Conservation (phyloP, 2,797 vertebrate species). For the Diplodus sargus region DNA sequence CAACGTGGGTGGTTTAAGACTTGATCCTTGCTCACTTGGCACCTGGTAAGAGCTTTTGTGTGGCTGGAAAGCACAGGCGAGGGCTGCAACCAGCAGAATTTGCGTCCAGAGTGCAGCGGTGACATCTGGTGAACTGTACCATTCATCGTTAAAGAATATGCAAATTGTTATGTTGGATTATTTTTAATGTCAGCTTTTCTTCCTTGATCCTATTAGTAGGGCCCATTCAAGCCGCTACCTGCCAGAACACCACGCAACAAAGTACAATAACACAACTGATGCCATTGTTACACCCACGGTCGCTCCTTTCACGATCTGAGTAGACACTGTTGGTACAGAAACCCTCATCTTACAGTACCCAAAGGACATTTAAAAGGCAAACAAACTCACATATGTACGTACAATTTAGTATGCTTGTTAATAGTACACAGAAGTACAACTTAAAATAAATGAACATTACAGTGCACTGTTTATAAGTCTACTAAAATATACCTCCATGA, state of each 20-base stretch:
- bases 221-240: slow-evolving; percentile 67
- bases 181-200: slow-evolving; percentile 79
- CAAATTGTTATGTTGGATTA: slow-evolving; percentile 81
- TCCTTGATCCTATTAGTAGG: slow-evolving; percentile 81
- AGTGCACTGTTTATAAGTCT: too few species aligned
- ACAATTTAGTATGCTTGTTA: too few species aligned
- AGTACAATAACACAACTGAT: slow-evolving; percentile 71
- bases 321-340: slow-evolving; percentile 40
- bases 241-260: slow-evolving; percentile 66
- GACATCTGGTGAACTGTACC: slow-evolving; percentile 80
- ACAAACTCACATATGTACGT: too few species aligned
- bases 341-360: slow-evolving; percentile 4
- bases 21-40: slow-evolving; percentile 74
- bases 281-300: slow-evolving; percentile 69
- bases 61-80: slow-evolving; percentile 57
- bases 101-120: slow-evolving; percentile 74
- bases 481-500: too few species aligned
- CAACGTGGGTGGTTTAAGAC: slow-evolving; percentile 65
- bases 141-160: slow-evolving; percentile 80
- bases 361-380: too few species aligned
- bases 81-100: slow-evolving; percentile 56
- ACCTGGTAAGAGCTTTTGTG: slow-evolving; percentile 67
- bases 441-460: too few species aligned
- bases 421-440: too few species aligned
- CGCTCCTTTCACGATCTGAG: slow-evolving; percentile 50